Evolutionary conservation across 2,888 invertebrate species (phyloP).

Genomic region (Vandiemenella viatica): DNA sequence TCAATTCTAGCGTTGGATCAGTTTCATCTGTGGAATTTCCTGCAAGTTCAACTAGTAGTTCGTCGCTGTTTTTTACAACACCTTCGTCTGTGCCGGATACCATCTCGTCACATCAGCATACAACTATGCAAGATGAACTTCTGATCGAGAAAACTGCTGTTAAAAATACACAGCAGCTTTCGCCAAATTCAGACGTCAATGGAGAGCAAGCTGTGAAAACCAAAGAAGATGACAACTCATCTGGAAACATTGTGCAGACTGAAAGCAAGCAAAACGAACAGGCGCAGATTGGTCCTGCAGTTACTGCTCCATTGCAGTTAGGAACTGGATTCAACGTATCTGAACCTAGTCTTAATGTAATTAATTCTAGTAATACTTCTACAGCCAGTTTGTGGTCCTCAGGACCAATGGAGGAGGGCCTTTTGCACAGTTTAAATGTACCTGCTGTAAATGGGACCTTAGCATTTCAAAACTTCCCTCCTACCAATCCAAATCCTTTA

Average conservation of each 20-base stretch:
- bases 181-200: constrained; percentile 20
- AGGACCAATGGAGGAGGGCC: constrained; percentile 22
- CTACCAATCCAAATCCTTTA: constrained; percentile 21
- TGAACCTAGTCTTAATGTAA: constrained; percentile 24
- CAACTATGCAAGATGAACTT: constrained; percentile 24
- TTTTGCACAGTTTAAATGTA: constrained; percentile 23
- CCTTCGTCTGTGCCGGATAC: constrained; percentile 22
- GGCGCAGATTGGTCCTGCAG: constrained; percentile 19
- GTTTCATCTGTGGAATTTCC: constrained; percentile 22
- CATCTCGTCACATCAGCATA: constrained; percentile 21
- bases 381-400: constrained; percentile 23
- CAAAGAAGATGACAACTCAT: constrained; percentile 22
- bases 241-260: constrained; percentile 19
- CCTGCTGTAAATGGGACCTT: constrained; percentile 22
- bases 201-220: constrained; percentile 20
- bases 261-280: constrained; percentile 19
- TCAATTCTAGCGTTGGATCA: constrained; percentile 22
- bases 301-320: constrained; percentile 22
- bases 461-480: constrained; percentile 24
- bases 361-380: constrained; percentile 23
- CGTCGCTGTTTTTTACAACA: constrained; percentile 22
- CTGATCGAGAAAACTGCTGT: constrained; percentile 22
- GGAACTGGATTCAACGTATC: constrained; percentile 22
- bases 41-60: constrained; percentile 19
- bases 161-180: constrained; percentile 18